Evolutionary conservation across 2,797 vertebrate genomes (phyloP).

Genomic region (Rhyacichthys aspro): DNA sequence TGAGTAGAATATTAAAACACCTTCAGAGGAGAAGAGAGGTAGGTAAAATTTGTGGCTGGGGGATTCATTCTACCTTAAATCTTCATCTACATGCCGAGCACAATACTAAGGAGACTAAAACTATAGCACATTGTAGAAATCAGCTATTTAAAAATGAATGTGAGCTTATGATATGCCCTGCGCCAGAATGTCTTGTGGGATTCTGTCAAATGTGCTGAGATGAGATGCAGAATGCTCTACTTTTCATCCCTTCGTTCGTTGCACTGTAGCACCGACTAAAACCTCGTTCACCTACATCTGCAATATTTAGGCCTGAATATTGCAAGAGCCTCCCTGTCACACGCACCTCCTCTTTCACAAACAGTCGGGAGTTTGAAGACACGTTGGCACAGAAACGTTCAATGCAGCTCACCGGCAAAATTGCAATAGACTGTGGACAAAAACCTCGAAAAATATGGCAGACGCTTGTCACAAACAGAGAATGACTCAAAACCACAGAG

Average conservation of each 20-base stretch:
- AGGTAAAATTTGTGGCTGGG: not conserved
- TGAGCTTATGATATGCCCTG: not conserved
- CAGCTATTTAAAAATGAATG: not conserved
- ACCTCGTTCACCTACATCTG: not conserved
- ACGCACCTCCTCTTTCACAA: not conserved
- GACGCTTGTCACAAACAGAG: no score
- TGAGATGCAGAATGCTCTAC: not conserved
- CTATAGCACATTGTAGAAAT: slow-evolving; percentile 1
- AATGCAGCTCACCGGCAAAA: no score
- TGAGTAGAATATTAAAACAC: slow-evolving; percentile 45
- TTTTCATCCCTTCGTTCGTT: not conserved
- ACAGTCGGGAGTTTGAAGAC: not conserved
- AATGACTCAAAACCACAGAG: no score
- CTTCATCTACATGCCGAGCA: not conserved
- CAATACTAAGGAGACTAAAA: not conserved
- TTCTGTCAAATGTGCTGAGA: not conserved
- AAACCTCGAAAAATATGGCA: no score
- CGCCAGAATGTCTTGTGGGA: not conserved
- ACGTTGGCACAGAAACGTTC: no score
- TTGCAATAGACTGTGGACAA: no score
- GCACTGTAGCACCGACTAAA: not conserved
- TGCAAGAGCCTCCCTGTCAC: not conserved
- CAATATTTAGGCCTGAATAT: not conserved
- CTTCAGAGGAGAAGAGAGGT: slow-evolving; percentile 3
- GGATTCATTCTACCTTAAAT: slow-evolving; percentile 7